These are phyloP conservation scores for Antheraea mylitta DNA, from an alignment of 1,140 invertebrate genomes.

Conservation along the genomic window DNA sequence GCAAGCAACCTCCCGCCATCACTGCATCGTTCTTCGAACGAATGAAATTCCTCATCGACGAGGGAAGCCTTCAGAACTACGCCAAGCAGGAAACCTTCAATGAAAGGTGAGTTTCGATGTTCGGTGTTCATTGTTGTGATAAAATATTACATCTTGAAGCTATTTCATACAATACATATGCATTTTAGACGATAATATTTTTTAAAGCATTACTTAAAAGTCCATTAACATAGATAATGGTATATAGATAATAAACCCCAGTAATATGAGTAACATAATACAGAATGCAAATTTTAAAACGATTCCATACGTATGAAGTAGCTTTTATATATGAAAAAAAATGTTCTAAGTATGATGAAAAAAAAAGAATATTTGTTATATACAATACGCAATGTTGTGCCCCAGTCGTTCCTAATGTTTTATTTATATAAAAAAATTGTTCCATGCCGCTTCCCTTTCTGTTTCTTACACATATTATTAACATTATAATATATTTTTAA, in stretches of 20 bases:
- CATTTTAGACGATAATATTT: not conserved
- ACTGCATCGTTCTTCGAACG: constrained; percentile 98
- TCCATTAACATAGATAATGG: no score
- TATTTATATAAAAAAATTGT: constrained; percentile 69
- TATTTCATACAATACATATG: not conserved
- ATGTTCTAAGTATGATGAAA: constrained; percentile 7
- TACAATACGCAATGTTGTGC: constrained; percentile 88
- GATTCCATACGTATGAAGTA: constrained; percentile 19
- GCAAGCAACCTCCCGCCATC: constrained; percentile 96
- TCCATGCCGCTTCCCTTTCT: constrained; percentile 55
- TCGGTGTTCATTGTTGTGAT: constrained; percentile 46
- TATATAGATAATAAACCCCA: no score
- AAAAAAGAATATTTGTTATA: constrained; percentile 60
- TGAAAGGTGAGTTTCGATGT: constrained; percentile 90
- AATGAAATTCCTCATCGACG: constrained; percentile 98
- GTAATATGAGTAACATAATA: no score
- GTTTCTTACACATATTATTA: constrained; percentile 40
- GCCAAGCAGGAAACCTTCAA: constrained; percentile 96
- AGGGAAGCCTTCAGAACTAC: constrained; percentile 98
- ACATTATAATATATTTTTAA: constrained; percentile 4
- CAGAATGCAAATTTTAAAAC: not conserved
- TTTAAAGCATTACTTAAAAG: not conserved
- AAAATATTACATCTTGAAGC: not conserved
- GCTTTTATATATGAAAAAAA: not conserved
- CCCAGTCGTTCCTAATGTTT: constrained; percentile 81